phyloP scores from a whole-genome alignment of 2,797 vertebrate genomes.

The Gymnodraco acuticeps region DNA sequence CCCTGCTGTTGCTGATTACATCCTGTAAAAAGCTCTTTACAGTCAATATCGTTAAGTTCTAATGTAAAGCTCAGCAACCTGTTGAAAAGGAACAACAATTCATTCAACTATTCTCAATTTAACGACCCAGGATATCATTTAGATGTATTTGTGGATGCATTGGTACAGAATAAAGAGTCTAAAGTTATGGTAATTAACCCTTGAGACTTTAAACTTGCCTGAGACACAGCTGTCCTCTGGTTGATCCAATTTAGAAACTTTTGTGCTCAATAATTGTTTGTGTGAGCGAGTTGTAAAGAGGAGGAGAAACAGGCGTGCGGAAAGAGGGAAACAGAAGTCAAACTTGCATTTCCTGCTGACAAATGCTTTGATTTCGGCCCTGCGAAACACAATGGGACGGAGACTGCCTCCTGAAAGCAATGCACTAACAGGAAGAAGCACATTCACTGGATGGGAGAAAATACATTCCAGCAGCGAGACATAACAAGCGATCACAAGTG shows the following conservation, averaged over 20 bases:
- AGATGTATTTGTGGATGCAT: background rate
- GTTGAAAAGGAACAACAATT: background rate
- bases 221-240: slow-evolving; percentile 28
- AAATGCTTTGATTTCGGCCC: slow-evolving; percentile 78
- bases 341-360: slow-evolving; percentile 83
- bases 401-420: slow-evolving; percentile 62
- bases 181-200: slow-evolving; percentile 28
- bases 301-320: slow-evolving; percentile 48
- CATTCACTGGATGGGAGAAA: slow-evolving; percentile 72
- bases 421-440: slow-evolving; percentile 77
- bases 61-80: slow-evolving; percentile 49
- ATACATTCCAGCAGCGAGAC: slow-evolving; percentile 71
- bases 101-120: background rate
- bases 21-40: slow-evolving; percentile 78
- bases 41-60: slow-evolving; percentile 47
- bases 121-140: background rate
- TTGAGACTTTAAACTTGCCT: slow-evolving; percentile 14
- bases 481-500: slow-evolving; percentile 35
- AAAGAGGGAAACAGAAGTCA: slow-evolving; percentile 71
- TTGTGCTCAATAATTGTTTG: slow-evolving; percentile 62
- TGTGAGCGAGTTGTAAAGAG: slow-evolving; percentile 17
- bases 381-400: slow-evolving; percentile 80
- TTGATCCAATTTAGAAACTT: slow-evolving; percentile 57
- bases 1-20: slow-evolving; percentile 71
- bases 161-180: background rate